A percentile compares a stretch with the other conserved stretches of the same genome.
These are phyloP conservation scores for Anhinga rufa DNA, from an alignment of 2,113 vertebrate species.

Conservation along the genomic window DNA sequence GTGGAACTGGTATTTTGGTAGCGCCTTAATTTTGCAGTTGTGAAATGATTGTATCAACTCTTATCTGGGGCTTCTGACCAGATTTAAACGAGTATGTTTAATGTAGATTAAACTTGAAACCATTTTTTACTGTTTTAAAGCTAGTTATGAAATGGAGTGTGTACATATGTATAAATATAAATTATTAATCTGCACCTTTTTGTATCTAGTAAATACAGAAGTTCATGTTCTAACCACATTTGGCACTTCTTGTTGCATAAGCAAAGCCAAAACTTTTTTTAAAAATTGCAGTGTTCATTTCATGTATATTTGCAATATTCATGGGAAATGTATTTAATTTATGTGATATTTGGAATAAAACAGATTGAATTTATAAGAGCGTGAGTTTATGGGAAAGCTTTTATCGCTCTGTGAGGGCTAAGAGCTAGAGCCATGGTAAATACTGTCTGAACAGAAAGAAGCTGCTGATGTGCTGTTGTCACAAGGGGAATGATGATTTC, in stretches of 20 bases:
- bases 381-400: neutral
- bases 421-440: neutral
- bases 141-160: constrained; percentile 41
- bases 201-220: constrained; percentile 63
- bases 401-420: neutral
- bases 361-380: constrained; percentile 47
- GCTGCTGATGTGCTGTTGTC: neutral
- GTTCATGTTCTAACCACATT: constrained; percentile 64
- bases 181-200: constrained; percentile 65
- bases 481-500: neutral
- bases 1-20: constrained; percentile 62
- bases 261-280: constrained; percentile 65
- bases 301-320: constrained; percentile 68
- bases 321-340: constrained; percentile 68
- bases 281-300: constrained; percentile 60
- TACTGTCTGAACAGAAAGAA: rapidly evolving
- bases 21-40: constrained; percentile 68
- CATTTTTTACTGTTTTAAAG: constrained; percentile 69
- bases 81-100: constrained; percentile 59
- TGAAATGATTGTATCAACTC: constrained; percentile 71
- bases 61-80: constrained; percentile 65
- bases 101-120: constrained; percentile 70
- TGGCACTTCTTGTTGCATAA: constrained; percentile 65
- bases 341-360: constrained; percentile 71
- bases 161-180: constrained; percentile 65